Evolutionary conservation across 2,888 invertebrate genomes (phyloP).

Genomic region (Augiades crinisus): DNA sequence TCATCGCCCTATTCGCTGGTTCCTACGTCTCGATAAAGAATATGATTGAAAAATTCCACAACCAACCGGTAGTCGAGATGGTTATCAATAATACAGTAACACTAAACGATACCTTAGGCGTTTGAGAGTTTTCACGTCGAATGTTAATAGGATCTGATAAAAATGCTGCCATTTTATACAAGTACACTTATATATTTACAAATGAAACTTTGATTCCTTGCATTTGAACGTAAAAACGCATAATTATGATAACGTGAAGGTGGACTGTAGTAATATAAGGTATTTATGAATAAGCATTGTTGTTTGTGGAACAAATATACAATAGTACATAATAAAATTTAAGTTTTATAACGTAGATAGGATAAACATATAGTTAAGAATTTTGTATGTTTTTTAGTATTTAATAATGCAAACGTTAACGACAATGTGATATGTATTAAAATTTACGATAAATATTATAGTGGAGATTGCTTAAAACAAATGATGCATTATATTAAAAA

Average conservation of each 20-base stretch:
- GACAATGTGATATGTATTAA: no score
- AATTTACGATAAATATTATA: no score
- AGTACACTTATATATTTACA: constrained; percentile 1
- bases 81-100: neutral
- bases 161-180: constrained; percentile 11
- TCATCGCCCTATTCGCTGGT: constrained; percentile 64
- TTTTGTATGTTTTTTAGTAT: no score
- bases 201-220: neutral
- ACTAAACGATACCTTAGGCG: constrained; percentile 7
- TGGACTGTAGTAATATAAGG: neutral
- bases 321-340: no score
- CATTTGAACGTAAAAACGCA: no score
- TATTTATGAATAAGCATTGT: no score
- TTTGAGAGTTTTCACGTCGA: neutral
- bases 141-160: neutral
- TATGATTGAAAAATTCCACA: constrained; percentile 55
- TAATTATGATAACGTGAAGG: neutral
- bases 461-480: no score
- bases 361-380: no score
- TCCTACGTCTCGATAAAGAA: constrained; percentile 62
- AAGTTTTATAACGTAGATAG: no score
- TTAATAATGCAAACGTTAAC: no score
- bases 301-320: no score
- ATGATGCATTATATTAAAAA: no score
- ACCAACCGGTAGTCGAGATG: constrained; percentile 1